A percentile compares a stretch with the other conserved stretches of the same genome.
These are phyloP conservation scores for Eidolon dupreanum DNA, from an alignment of 2,797 vertebrate genomes.

Conservation along the genomic window DNA sequence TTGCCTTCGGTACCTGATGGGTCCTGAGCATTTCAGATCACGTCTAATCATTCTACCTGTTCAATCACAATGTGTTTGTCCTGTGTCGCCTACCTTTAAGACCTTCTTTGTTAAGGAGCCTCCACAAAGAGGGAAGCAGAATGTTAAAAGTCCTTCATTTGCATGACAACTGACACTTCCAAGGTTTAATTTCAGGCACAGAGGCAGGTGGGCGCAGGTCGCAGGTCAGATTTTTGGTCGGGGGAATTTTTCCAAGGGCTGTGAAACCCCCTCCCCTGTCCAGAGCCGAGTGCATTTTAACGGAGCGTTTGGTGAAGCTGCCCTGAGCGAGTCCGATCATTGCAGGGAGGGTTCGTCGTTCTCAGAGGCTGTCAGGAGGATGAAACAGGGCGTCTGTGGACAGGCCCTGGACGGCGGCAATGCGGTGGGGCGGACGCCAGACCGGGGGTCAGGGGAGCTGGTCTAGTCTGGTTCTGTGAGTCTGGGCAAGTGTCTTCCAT, in stretches of 20 bases:
- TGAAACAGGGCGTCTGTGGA: neutral
- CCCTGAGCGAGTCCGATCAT: neutral
- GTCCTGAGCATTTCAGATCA: neutral
- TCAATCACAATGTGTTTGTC: slow-evolving; percentile 32
- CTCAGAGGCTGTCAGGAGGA: slow-evolving; percentile 26
- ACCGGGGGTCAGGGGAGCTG: neutral
- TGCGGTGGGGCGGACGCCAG: neutral
- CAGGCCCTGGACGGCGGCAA: neutral
- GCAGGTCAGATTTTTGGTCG: neutral
- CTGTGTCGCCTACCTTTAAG: neutral
- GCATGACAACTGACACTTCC: neutral
- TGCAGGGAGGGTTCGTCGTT: slow-evolving; percentile 15
- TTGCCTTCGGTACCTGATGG: neutral
- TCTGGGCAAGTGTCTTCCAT: neutral
- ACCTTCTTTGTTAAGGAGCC: neutral
- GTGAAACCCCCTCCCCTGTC: neutral
- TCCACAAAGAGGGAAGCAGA: neutral
- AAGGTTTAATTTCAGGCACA: neutral
- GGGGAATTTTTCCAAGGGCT: neutral
- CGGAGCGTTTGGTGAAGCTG: neutral
- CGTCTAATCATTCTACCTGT: neutral
- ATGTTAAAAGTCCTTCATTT: neutral
- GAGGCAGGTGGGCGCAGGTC: neutral
- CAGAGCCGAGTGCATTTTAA: neutral
- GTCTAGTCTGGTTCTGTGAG: neutral